Base-by-base conservation (phyloP, 2,888 invertebrate genomes). In the Drosophila eohydei region DNA sequence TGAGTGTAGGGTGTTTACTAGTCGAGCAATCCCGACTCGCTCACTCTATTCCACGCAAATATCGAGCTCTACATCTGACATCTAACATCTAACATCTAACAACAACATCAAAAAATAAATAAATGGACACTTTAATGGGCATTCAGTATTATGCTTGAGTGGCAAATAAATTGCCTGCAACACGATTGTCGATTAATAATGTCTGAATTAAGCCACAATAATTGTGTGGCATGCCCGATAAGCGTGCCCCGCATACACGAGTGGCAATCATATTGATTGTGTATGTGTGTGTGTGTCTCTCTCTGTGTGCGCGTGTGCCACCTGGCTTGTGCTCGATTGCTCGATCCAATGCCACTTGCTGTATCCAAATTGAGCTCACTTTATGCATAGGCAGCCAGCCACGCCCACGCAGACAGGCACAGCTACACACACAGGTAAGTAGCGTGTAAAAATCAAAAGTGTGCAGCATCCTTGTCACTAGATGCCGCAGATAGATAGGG, bases 121-220 rank as follows among this genome's bases (percentile, higher is more conserved):
- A 34, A 50, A 50, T 50, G 50, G 16, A 50, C 50, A 57, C 40
- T 75, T 50, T 57, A 58, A 76, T 58, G 59, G 64, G 44, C 54
- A 59, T 69, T 38, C 40, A 51, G 48, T 46, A 44, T 60, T 56
- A 56, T 64, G 76, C 60, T 51, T 59, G 41, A 75, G 66, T 72
- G 60, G 48, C 63, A 44, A 60, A 69, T 64, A 60, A 76, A 68
- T 68, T 52, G 62, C 72, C 68, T 64, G 51, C 64, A 44, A 65
- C 56, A 51, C 71, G 77, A 77, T 77, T 77, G 65, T 58, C 77
- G 74, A 77, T 77, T 71, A 61, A 77, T 77, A 77, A 77, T 77
- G 74, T 40, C 66, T 63, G 74, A 71, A 77, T 77, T 73, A 77
- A 77, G 73, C 64, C 77, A 70, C 65, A 70, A 77, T 77, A 77